Percentiles rank a stretch among this genome's conserved stretches.
Conservation (phyloP, 2,113 vertebrate genomes). For the Microcebus griseorufus region DNA sequence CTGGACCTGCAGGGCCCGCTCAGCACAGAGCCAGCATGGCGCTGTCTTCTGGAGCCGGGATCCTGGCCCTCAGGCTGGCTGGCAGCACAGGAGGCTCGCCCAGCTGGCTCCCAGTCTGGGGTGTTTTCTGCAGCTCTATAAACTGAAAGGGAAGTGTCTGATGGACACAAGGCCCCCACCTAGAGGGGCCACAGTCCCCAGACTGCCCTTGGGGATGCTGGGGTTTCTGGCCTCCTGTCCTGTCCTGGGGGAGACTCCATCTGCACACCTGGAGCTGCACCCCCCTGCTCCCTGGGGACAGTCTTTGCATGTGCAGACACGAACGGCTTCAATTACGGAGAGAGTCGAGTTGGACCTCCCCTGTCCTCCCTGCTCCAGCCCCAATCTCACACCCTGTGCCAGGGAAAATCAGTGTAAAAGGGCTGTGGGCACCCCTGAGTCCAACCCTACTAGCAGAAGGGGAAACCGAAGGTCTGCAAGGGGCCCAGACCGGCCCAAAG, state of each 20-base stretch:
- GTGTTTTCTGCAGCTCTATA: background rate
- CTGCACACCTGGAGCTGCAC: background rate
- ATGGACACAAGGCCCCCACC: background rate
- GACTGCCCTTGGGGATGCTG: background rate
- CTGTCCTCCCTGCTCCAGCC: background rate
- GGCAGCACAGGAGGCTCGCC: background rate
- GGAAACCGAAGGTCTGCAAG: background rate
- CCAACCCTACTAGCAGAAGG: background rate
- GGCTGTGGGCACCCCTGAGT: background rate
- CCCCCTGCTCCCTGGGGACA: background rate
- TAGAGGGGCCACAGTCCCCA: background rate
- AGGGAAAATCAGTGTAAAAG: background rate
- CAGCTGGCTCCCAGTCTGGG: background rate
- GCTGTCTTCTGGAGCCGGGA: background rate
- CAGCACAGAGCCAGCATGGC: background rate
- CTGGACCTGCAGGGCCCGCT: background rate
- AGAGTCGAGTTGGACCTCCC: background rate
- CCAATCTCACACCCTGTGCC: background rate
- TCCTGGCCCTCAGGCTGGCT: background rate
- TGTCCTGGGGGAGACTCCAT: background rate
- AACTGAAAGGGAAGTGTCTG: background rate
- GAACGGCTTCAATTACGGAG: background rate
- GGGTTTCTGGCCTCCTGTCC: background rate
- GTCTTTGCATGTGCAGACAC: accelerated
- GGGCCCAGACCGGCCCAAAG: background rate